These are phyloP conservation scores for Contarinia nasturtii DNA, from an alignment of 1,140 invertebrate species.

Conservation along the genomic window DNA sequence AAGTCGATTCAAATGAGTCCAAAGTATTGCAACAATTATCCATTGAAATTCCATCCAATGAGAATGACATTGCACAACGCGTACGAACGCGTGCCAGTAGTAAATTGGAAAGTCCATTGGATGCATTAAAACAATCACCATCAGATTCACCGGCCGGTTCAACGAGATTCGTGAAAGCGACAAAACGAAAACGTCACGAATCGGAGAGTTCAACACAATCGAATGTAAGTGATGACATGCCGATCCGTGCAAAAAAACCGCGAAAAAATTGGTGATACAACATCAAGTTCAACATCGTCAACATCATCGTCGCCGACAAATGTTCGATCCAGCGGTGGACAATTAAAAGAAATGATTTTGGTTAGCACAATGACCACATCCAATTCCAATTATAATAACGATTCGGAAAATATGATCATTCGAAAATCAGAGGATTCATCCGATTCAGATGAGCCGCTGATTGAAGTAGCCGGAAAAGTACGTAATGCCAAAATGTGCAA, in stretches of 20 bases:
- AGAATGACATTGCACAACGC: slow-evolving; percentile 13
- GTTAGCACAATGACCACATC: not conserved
- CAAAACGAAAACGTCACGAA: slow-evolving; percentile 53
- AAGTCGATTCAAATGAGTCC: too few relatives aligned
- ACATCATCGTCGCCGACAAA: slow-evolving; percentile 3
- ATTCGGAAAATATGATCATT: slow-evolving; percentile 1
- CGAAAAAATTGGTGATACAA: not conserved
- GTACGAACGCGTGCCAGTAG: slow-evolving; percentile 47
- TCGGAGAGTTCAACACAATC: slow-evolving; percentile 50
- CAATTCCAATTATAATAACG: not conserved
- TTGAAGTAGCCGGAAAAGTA: slow-evolving; percentile 47
- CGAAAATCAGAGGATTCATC: slow-evolving; percentile 35
- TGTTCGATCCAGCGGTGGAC: not conserved
- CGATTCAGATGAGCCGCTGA: slow-evolving; percentile 60
- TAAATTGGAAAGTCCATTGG: slow-evolving; percentile 46
- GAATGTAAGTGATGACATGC: slow-evolving; percentile 31
- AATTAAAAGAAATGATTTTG: not conserved
- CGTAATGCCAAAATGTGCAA: slow-evolving; percentile 22
- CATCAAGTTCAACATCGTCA: not conserved
- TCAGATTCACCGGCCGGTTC: slow-evolving; percentile 5
- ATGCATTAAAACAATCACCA: slow-evolving; percentile 39
- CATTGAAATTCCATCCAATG: slow-evolving; percentile 17
- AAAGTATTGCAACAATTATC: slow-evolving; percentile 10
- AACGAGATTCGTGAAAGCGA: not conserved
- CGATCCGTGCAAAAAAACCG: slow-evolving; percentile 4